phyloP scores from a whole-genome alignment of 2,888 invertebrate species.

The Icerya purchasi region DNA sequence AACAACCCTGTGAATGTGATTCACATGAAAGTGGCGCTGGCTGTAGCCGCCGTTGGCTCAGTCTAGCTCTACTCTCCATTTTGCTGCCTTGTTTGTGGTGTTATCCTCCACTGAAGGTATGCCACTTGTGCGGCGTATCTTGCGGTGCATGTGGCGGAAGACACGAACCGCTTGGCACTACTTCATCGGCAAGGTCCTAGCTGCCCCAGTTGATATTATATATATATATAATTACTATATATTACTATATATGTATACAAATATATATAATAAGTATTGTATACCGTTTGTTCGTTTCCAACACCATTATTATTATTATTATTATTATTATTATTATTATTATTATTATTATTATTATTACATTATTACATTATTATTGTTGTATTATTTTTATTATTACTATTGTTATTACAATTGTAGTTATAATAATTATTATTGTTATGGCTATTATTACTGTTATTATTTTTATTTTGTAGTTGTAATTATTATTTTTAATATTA shows the following conservation, averaged over 20 bases:
- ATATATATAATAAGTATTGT: too few relatives aligned
- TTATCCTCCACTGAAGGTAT: conserved; percentile 67
- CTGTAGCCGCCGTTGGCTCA: conserved; percentile 42
- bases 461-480: background rate
- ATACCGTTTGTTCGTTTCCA: background rate
- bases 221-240: too few relatives aligned
- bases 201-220: too few relatives aligned
- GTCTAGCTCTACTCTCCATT: conserved; percentile 60
- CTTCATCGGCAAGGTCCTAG: conserved; percentile 8
- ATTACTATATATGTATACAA: too few relatives aligned
- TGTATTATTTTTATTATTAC: background rate
- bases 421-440: conserved; percentile 2
- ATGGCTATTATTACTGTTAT: background rate
- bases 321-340: background rate
- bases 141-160: conserved; percentile 61
- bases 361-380: background rate
- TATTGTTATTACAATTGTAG: too few relatives aligned
- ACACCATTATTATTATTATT: background rate
- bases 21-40: conserved; percentile 46
- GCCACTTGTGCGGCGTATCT: conserved; percentile 58
- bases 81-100: conserved; percentile 87
- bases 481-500: background rate
- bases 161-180: conserved; percentile 28
- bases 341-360: background rate
- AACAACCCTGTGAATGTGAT: conserved; percentile 64